phyloP scores from a whole-genome alignment of 2,888 invertebrate genomes.

The Sarcophaga rosellei region DNA sequence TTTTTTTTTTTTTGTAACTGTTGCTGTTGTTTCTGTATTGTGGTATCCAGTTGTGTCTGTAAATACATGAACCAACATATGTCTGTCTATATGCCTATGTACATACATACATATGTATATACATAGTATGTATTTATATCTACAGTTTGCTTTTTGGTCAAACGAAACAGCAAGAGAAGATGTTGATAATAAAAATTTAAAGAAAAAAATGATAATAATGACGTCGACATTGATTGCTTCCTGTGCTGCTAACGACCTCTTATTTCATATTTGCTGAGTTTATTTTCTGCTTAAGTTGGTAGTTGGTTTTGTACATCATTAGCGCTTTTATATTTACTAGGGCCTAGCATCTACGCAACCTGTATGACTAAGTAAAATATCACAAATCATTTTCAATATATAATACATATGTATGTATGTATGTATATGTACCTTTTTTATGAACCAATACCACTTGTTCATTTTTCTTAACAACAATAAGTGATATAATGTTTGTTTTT shows the following conservation, averaged over 20 bases:
- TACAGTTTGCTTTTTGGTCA: constrained; percentile 59
- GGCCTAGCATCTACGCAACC: constrained; percentile 18
- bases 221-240: constrained; percentile 71
- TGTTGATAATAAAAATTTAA: constrained; percentile 54
- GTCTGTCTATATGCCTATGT: neutral
- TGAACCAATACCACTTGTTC: too few relatives aligned
- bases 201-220: constrained; percentile 60
- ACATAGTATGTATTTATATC: neutral
- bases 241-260: constrained; percentile 67
- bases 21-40: constrained; percentile 25
- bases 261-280: constrained; percentile 18
- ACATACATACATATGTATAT: neutral
- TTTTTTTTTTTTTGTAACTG: constrained; percentile 37
- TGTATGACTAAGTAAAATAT: too few relatives aligned
- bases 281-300: constrained; percentile 16
- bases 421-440: too few relatives aligned
- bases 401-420: too few relatives aligned
- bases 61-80: constrained; percentile 1
- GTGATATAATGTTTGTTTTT: neutral
- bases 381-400: too few relatives aligned
- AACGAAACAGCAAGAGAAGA: constrained; percentile 47
- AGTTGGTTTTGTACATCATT: constrained; percentile 50
- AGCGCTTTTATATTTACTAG: constrained; percentile 60
- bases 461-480: too few relatives aligned
- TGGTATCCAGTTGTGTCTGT: constrained; percentile 2